These are phyloP conservation scores for Mugil cephalus DNA, from an alignment of 2,113 vertebrate species.

Conservation along the genomic window DNA sequence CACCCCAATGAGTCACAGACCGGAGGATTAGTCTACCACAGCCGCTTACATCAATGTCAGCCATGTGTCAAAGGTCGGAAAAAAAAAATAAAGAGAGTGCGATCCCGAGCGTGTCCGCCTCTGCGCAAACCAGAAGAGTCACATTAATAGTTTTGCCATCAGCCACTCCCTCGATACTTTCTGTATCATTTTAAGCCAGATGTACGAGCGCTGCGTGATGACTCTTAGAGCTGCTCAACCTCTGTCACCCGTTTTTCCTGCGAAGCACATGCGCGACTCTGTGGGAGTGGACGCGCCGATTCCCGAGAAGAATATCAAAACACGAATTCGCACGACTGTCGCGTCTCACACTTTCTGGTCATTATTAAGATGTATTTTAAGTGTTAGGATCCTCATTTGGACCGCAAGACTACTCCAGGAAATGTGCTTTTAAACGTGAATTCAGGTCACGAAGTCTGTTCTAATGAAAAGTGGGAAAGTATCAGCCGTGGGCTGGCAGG, in stretches of 20 bases:
- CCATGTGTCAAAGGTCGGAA: slow-evolving; percentile 10
- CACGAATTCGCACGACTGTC: background rate
- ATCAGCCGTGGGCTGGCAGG: background rate
- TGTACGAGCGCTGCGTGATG: too few species aligned
- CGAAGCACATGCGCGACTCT: slow-evolving; percentile 21
- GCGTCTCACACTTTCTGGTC: background rate
- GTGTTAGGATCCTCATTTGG: background rate
- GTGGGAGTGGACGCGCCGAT: slow-evolving; percentile 18
- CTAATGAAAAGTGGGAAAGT: background rate
- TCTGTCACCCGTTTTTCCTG: slow-evolving; percentile 13
- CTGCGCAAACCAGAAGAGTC: background rate
- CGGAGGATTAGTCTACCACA: background rate
- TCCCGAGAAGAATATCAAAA: background rate
- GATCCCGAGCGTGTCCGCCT: background rate
- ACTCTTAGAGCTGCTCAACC: background rate
- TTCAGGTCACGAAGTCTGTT: too few species aligned
- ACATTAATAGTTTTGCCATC: background rate
- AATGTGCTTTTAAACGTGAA: background rate
- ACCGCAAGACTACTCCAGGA: background rate
- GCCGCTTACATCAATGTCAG: background rate
- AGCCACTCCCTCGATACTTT: background rate
- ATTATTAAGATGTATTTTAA: background rate
- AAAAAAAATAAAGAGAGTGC: background rate
- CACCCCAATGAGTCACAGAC: slow-evolving; percentile 49
- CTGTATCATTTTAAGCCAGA: background rate